phyloP scores from a whole-genome alignment of 2,797 vertebrate genomes.

The Manis javanica region DNA sequence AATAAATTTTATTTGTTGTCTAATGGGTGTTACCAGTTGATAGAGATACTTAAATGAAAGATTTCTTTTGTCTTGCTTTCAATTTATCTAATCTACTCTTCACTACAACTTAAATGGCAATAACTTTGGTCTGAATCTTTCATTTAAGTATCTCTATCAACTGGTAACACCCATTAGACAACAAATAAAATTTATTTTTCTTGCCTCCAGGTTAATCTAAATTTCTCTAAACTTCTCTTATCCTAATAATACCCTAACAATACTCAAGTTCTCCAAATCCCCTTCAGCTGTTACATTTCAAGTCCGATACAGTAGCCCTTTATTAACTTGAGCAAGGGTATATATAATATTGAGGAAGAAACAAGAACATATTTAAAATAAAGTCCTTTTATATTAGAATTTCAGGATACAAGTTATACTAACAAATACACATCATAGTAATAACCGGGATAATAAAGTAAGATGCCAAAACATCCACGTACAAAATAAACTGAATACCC shows the following conservation, averaged over 20 bases:
- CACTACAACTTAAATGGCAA: not conserved
- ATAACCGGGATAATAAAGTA: not conserved
- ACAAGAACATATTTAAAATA: slow-evolving; percentile 35
- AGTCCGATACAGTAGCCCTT: slow-evolving; percentile 10
- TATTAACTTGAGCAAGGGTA: not conserved
- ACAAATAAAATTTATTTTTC: slow-evolving; percentile 31
- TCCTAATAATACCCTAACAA: not conserved
- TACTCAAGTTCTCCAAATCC: slow-evolving; percentile 36
- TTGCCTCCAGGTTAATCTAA: not conserved
- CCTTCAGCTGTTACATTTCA: slow-evolving; percentile 31
- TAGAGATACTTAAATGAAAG: slow-evolving; percentile 6
- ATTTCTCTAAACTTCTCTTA: slow-evolving; percentile 31
- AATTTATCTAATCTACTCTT: slow-evolving; percentile 1
- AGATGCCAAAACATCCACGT: not conserved
- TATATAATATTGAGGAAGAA: not conserved
- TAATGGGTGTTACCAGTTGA: not conserved
- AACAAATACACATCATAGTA: not conserved
- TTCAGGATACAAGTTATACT: not conserved
- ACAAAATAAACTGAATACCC: not conserved
- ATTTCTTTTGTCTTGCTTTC: not conserved
- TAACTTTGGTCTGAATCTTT: slow-evolving; percentile 46
- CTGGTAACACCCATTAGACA: not conserved
- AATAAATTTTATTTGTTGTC: not conserved
- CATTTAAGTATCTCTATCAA: not conserved
- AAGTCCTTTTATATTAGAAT: slow-evolving; percentile 27